phyloP scores from a whole-genome alignment of 2,113 vertebrate species.

The Mystacornis crossleyi region DNA sequence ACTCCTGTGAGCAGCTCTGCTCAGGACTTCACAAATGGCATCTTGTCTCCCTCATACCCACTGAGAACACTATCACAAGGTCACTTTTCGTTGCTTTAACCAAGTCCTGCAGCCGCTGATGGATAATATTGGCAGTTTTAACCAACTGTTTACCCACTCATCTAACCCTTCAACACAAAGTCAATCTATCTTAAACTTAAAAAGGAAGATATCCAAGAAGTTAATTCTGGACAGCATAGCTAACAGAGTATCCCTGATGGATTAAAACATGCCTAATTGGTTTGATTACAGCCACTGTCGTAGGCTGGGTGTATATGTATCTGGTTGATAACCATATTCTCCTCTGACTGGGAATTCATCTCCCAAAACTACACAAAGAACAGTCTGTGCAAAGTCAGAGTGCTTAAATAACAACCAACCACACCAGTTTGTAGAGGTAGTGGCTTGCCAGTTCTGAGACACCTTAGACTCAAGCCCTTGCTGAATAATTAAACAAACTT shows the following conservation, averaged over 20 bases:
- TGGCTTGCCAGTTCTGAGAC: background rate
- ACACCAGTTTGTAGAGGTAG: background rate
- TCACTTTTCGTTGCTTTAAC: background rate
- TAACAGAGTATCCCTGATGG: background rate
- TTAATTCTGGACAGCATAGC: background rate
- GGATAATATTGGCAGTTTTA: background rate
- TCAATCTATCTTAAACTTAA: background rate
- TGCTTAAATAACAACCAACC: background rate
- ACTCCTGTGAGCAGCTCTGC: background rate
- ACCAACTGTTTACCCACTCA: background rate
- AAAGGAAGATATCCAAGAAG: background rate
- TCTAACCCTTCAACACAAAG: background rate
- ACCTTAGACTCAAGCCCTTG: background rate
- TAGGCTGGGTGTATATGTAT: background rate
- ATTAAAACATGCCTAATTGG: background rate
- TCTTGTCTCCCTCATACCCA: background rate
- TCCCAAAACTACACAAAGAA: background rate
- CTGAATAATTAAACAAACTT: constrained; percentile 34
- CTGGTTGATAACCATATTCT: background rate
- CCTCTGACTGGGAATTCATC: background rate
- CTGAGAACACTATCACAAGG: background rate
- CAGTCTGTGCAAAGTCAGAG: background rate
- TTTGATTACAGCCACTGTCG: background rate
- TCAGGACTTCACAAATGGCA: background rate
- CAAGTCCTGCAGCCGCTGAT: background rate